These are phyloP conservation scores for Cynopterus sphinx DNA, from an alignment of 2,797 vertebrate species.

Conservation along the genomic window DNA sequence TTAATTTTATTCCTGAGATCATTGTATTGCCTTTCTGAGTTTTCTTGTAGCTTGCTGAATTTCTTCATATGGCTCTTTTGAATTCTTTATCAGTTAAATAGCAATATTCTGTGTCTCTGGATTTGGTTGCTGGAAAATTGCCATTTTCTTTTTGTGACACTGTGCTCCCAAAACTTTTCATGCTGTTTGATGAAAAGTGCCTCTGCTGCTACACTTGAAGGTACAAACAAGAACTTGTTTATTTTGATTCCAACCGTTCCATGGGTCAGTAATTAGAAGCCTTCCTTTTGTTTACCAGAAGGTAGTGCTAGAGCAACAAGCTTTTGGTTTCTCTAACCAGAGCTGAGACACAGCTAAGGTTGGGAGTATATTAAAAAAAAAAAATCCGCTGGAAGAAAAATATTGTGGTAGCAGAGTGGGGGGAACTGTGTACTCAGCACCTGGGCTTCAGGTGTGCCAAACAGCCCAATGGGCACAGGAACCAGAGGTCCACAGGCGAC, in stretches of 20 bases:
- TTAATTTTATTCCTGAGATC: not conserved
- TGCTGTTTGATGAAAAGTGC: not conserved
- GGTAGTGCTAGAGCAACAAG: not conserved
- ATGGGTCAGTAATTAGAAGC: not conserved
- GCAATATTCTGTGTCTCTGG: too few relatives aligned
- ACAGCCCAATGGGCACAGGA: too few relatives aligned
- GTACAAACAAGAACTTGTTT: not conserved
- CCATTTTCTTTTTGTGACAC: not conserved
- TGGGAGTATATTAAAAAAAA: not conserved
- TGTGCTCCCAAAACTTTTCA: too few relatives aligned
- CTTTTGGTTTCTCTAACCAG: not conserved
- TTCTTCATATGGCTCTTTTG: not conserved
- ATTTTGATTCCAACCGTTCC: not conserved
- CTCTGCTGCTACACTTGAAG: not conserved
- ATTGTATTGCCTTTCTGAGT: not conserved
- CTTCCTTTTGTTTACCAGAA: not conserved
- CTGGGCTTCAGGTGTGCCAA: not conserved
- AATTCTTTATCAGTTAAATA: not conserved
- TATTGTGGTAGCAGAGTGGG: not conserved
- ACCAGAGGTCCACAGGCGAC: too few relatives aligned
- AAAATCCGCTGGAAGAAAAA: not conserved
- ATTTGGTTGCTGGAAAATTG: not conserved
- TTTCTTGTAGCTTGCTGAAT: not conserved
- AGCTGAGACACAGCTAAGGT: not conserved
- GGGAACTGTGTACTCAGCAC: not conserved